phyloP scores from a whole-genome alignment of 2,113 vertebrate genomes.

The Caracal caracal region DNA sequence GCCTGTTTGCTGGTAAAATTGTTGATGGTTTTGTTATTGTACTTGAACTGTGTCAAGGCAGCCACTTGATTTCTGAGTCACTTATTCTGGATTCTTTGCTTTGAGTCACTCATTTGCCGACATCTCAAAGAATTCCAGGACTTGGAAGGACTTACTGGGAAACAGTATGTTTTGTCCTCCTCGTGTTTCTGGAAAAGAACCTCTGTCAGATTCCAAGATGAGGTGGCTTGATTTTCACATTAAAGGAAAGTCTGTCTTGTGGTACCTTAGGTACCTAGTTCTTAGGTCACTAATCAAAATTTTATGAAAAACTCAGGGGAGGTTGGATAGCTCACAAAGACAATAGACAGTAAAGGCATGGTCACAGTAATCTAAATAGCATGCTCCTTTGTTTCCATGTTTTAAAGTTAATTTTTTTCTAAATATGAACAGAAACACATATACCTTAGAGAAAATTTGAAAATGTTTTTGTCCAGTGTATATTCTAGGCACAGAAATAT shows the following conservation, averaged over 20 bases:
- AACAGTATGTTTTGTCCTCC: neutral
- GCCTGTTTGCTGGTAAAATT: constrained; percentile 45
- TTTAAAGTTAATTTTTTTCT: neutral
- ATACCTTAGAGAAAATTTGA: neutral
- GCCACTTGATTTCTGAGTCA: constrained; percentile 54
- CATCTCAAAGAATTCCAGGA: neutral
- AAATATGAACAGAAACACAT: neutral
- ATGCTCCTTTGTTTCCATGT: neutral
- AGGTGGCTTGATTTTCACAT: neutral
- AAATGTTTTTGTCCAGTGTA: neutral
- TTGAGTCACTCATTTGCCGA: constrained; percentile 28
- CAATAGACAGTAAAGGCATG: neutral
- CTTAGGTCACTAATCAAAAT: neutral
- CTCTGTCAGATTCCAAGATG: neutral
- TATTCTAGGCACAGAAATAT: neutral
- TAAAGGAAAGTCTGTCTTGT: neutral
- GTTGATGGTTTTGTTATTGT: neutral
- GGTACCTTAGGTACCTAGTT: neutral
- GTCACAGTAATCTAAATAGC: neutral
- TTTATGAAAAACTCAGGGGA: neutral
- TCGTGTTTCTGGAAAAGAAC: neutral
- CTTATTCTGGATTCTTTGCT: constrained; percentile 9
- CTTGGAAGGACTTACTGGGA: neutral
- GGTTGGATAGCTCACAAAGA: neutral
- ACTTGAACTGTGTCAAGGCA: constrained; percentile 41